Evolutionary conservation across 64 coral and sea anemone genomes (phyloP), one percentile per base, ranked within the genome.

Genomic region (Dendronephthya gigantea): DNA sequence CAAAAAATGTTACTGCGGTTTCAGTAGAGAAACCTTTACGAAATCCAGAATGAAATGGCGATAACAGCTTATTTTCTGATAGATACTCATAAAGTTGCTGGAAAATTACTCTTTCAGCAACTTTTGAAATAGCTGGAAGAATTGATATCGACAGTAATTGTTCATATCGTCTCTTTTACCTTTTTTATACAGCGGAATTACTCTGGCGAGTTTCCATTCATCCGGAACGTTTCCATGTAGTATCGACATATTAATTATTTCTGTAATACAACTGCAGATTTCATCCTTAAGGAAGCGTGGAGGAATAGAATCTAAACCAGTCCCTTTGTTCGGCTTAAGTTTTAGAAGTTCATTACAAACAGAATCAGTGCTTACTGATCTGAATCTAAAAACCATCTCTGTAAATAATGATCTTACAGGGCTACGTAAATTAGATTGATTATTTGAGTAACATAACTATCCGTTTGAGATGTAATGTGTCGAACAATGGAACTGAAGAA

Each of bases 261-360:
- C 38, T 39, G 48, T n/a, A 36, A 45, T 5, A 47, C 40, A 40
- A 34, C 23, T 39, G 28, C 38, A n/a, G 48, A 47, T 27, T 41
- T 39, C 81, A 83, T 83, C 81, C 4, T 83, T 83, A 16, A 83
- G 28, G 28, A 83, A 38, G 16, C 81, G 81, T 9, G 81, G 35
- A 83, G 81, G 81, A 83, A 83, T 83, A 40, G 35, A 33, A 19
- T 41, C 0, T 9, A 41, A 23, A 34, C 30, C 30, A 76, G 10
- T 76, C 29, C 69, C 37, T 76, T 76, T n/a, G n/a, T n/a, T n/a
- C n/a, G n/a, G n/a, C n/a, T n/a, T 34, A 34, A 37, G 23, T 76
- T 27, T 34, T 30, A 76, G 25, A 16, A 76, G 29, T 76, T 34
- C 11, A 11, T 11, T 45, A 45, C 11, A 11, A 11, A 45, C 41